Evolutionary conservation across 2,113 vertebrate genomes (phyloP).

Genomic region (Crotalus viridis): DNA sequence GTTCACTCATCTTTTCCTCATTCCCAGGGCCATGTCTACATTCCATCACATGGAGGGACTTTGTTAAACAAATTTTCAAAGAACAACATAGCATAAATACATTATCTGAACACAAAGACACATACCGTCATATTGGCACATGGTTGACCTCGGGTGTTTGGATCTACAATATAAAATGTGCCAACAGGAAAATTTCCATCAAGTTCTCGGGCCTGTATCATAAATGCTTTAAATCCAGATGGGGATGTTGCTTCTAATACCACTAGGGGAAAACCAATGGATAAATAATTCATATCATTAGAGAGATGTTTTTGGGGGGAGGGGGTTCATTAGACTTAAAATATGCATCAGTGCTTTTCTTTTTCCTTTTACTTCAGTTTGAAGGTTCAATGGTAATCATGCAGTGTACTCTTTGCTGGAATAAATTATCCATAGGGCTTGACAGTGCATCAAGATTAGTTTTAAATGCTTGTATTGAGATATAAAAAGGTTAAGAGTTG

Average conservation of each 20-base stretch:
- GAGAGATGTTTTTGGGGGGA: not conserved
- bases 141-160: slow-evolving; percentile 57
- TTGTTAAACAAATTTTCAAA: not conserved
- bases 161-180: slow-evolving; percentile 63
- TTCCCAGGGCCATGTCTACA: not conserved
- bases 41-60: not conserved
- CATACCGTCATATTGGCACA: slow-evolving; percentile 60
- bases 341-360: not conserved
- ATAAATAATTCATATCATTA: slow-evolving; percentile 24
- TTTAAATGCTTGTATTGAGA: not conserved
- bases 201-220: slow-evolving; percentile 65
- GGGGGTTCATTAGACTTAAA: not conserved
- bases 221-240: slow-evolving; percentile 59
- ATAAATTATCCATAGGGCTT: not conserved
- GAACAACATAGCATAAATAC: not conserved
- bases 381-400: not conserved
- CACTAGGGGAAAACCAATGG: slow-evolving; percentile 47
- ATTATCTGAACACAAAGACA: not conserved
- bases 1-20: not conserved
- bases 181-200: slow-evolving; percentile 63
- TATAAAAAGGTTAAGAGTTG: not conserved
- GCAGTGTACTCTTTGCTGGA: not conserved
- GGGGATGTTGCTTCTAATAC: slow-evolving; percentile 49
- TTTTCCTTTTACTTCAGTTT: not conserved
- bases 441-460: not conserved